Percentiles rank a stretch among this genome's conserved stretches.
phyloP scores from a whole-genome alignment of 2,888 invertebrate genomes.

The Melanchra persicariae region DNA sequence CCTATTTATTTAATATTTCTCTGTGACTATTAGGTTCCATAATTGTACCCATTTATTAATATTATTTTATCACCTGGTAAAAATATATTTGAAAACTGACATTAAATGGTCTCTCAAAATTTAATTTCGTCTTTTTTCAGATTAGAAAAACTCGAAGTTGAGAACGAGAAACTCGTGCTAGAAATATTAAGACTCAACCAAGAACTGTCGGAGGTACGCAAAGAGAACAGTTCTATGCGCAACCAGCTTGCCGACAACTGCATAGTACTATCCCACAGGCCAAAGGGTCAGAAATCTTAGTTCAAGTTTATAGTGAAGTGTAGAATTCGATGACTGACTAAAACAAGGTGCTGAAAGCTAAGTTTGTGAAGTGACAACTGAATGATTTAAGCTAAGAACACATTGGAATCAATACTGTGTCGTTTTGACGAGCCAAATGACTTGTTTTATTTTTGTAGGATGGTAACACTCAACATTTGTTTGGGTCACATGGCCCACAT shows the following conservation, averaged over 20 bases:
- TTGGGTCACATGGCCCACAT: conserved; percentile 14
- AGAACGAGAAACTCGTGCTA: conserved; percentile 93
- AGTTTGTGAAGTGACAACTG: conserved; percentile 66
- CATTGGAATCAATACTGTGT: conserved; percentile 61
- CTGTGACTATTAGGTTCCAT: too few relatives aligned
- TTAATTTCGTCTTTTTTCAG: conserved; percentile 72
- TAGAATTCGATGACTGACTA: conserved; percentile 64
- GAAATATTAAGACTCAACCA: conserved; percentile 93
- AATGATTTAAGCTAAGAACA: conserved; percentile 49
- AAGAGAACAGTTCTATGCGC: conserved; percentile 93
- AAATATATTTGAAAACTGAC: neutral
- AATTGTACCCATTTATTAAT: neutral
- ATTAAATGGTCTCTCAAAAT: neutral
- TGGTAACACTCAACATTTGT: conserved; percentile 25
- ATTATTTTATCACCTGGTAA: neutral
- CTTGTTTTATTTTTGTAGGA: conserved; percentile 31
- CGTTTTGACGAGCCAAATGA: conserved; percentile 24
- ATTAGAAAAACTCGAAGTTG: conserved; percentile 88
- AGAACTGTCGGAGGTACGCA: conserved; percentile 93
- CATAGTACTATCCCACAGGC: conserved; percentile 83
- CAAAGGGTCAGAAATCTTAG: conserved; percentile 85
- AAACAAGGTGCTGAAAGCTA: conserved; percentile 74
- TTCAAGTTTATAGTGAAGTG: conserved; percentile 66
- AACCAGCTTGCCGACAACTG: conserved; percentile 93
- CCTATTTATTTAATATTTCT: too few relatives aligned